These are phyloP conservation scores for Corapipo altera DNA, from an alignment of 2,113 vertebrate species.

Conservation along the genomic window DNA sequence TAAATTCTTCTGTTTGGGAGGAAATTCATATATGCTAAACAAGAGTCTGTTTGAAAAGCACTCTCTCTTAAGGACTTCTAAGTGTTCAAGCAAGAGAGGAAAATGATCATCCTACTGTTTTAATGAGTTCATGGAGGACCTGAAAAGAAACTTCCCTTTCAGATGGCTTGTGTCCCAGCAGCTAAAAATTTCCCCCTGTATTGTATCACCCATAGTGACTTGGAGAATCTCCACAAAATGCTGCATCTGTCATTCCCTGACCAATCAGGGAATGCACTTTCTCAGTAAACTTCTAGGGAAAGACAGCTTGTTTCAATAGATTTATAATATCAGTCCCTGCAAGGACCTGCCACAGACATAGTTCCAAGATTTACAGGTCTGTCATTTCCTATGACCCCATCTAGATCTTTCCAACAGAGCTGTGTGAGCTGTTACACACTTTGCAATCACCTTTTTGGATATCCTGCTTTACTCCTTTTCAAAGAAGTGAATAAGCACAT, in stretches of 20 bases:
- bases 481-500: background rate
- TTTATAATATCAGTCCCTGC: background rate
- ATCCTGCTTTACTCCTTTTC: background rate
- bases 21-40: conserved; percentile 50
- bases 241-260: background rate
- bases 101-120: background rate
- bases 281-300: background rate
- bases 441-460: background rate
- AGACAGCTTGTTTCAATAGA: conserved; percentile 12
- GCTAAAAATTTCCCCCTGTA: background rate
- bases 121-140: background rate
- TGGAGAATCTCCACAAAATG: background rate
- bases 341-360: background rate
- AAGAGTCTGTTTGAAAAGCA: conserved; percentile 30
- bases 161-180: background rate
- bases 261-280: background rate
- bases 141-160: conserved; percentile 34
- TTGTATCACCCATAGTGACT: background rate
- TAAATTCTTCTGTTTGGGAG: conserved; percentile 9
- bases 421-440: background rate
- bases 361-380: conserved; percentile 11
- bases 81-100: conserved; percentile 23
- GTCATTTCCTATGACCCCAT: background rate
- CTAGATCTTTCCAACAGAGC: background rate
- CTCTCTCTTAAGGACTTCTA: conserved; percentile 25